These are phyloP conservation scores for Camponotus floridanus DNA, from an alignment of 1,140 invertebrate genomes.

Conservation along the genomic window DNA sequence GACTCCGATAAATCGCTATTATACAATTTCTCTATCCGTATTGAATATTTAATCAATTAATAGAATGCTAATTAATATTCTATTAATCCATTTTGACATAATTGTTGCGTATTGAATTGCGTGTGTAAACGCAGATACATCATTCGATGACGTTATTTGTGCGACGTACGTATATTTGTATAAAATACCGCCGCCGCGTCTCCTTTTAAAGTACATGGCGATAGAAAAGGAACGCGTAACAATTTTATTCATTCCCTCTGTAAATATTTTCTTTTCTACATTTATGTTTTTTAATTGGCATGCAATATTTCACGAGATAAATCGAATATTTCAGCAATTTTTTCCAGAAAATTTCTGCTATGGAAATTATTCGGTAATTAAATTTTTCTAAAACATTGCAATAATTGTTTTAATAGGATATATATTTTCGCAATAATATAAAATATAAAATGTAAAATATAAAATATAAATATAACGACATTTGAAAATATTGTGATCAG, in stretches of 20 bases:
- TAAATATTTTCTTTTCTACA: neutral
- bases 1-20: constrained; percentile 63
- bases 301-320: neutral
- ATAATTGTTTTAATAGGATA: neutral
- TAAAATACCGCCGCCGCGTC: constrained; percentile 7
- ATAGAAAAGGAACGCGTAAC: neutral
- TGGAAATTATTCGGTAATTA: neutral
- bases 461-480: neutral
- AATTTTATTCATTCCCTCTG: neutral
- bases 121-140: constrained; percentile 39
- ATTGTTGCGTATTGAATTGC: constrained; percentile 67
- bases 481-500: neutral
- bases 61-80: constrained; percentile 75
- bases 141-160: constrained; percentile 64
- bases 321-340: neutral
- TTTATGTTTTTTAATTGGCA: constrained; percentile 10
- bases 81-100: constrained; percentile 73
- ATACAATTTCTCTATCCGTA: constrained; percentile 67
- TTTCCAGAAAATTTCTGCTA: neutral
- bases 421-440: neutral
- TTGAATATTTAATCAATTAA: constrained; percentile 74
- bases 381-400: neutral
- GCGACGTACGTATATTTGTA: constrained; percentile 5
- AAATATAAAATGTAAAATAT: no score
- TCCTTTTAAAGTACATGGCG: neutral